Conservation (phyloP, 2,113 vertebrate genomes). For the Anoura caudifer region DNA sequence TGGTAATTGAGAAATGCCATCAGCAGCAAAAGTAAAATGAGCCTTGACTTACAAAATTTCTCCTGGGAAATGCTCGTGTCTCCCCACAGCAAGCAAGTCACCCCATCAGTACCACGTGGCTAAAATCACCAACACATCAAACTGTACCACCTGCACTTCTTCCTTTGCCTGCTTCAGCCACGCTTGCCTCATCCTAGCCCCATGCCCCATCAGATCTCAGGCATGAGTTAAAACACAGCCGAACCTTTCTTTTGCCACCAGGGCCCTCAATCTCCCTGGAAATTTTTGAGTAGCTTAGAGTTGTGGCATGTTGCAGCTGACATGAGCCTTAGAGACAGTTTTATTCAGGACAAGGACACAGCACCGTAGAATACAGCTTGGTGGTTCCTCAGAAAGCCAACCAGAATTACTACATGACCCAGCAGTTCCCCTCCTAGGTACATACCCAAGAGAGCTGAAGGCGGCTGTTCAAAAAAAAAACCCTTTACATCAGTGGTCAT, state of each 20-base stretch:
- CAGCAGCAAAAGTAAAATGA: conserved; percentile 59
- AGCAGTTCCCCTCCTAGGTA: not conserved
- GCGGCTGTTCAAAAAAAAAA: not conserved
- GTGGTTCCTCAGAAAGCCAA: not conserved
- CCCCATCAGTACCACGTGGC: not conserved
- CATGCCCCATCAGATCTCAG: not conserved
- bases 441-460: not conserved
- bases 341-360: not conserved
- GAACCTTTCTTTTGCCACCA: not conserved
- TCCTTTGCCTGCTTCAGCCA: not conserved
- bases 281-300: not conserved
- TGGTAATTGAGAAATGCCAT: conserved; percentile 51
- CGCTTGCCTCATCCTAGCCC: not conserved
- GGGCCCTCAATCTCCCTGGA: not conserved
- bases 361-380: not conserved
- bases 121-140: not conserved
- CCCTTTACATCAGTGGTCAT: not conserved
- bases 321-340: not conserved
- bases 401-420: not conserved
- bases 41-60: conserved; percentile 39
- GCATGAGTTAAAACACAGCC: not conserved
- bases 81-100: not conserved
- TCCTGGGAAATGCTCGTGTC: conserved; percentile 33
- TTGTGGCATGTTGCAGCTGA: not conserved
- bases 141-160: not conserved